Evolutionary conservation across 1,140 invertebrate genomes (phyloP).

Genomic region (Drosophila subpulchrella): DNA sequence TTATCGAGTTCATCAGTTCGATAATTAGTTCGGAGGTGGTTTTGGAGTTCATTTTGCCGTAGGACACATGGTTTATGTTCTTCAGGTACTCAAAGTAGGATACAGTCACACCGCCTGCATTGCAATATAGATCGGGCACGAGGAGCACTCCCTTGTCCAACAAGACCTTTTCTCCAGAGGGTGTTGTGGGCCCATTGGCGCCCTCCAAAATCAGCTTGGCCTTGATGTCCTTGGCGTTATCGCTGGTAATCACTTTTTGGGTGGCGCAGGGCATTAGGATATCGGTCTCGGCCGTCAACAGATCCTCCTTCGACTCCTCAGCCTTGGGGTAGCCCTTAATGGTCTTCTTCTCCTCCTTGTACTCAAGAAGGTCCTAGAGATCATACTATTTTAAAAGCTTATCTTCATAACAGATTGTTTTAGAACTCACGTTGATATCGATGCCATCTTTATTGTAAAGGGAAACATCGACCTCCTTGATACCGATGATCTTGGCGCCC

Average conservation of each 20-base stretch:
- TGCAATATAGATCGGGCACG: slow-evolving; percentile 93
- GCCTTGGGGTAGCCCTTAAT: slow-evolving; percentile 91
- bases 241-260: slow-evolving; percentile 91
- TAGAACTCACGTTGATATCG: slow-evolving; percentile 87
- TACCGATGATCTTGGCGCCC: slow-evolving; percentile 93
- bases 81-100: slow-evolving; percentile 97
- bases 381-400: neutral
- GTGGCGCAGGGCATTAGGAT: slow-evolving; percentile 94
- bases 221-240: slow-evolving; percentile 91
- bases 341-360: slow-evolving; percentile 86
- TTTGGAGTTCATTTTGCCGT: slow-evolving; percentile 92
- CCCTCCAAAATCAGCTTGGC: slow-evolving; percentile 92
- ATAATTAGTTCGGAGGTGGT: slow-evolving; percentile 54
- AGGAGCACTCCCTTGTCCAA: slow-evolving; percentile 90
- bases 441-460: slow-evolving; percentile 92
- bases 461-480: slow-evolving; percentile 90
- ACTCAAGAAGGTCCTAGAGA: slow-evolving; percentile 53
- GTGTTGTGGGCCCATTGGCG: slow-evolving; percentile 95
- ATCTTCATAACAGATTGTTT: too few relatives aligned
- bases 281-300: slow-evolving; percentile 92
- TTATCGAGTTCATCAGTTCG: slow-evolving; percentile 68
- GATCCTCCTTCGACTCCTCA: slow-evolving; percentile 86
- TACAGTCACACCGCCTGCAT: slow-evolving; percentile 95
- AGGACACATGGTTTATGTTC: slow-evolving; percentile 95
- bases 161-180: slow-evolving; percentile 92